phyloP scores from a whole-genome alignment of 2,888 invertebrate species.

The Aphrophora alni region DNA sequence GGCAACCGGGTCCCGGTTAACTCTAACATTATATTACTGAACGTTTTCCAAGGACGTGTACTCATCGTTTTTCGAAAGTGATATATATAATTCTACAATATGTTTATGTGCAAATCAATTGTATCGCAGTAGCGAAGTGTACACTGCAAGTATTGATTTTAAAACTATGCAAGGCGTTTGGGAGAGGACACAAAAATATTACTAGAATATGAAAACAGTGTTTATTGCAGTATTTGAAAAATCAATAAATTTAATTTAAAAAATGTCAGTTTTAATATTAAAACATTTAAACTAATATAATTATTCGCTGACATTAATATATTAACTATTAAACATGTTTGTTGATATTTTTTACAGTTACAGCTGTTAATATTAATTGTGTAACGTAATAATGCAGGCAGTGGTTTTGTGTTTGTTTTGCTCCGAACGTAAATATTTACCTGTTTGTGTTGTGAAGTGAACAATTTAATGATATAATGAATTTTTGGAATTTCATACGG shows the following conservation, averaged over 20 bases:
- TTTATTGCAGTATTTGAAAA: not conserved
- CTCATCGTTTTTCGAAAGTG: not conserved
- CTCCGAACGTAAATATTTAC: not conserved
- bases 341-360: not conserved
- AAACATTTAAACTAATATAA: no score
- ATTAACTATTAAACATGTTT: no score
- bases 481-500: not conserved
- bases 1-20: conserved; percentile 18
- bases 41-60: not conserved
- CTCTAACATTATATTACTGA: not conserved
- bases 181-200: not conserved
- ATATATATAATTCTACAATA: not conserved
- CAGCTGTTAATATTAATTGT: not conserved
- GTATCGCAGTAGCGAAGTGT: not conserved
- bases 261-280: not conserved
- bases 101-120: not conserved
- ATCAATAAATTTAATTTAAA: not conserved
- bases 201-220: not conserved
- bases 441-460: not conserved
- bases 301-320: no score
- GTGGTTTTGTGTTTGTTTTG: not conserved
- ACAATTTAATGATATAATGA: not conserved
- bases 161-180: not conserved
- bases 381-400: not conserved
- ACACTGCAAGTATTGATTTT: not conserved